Evolutionary conservation across 2,113 vertebrate genomes (phyloP).

Genomic region (Mormyrus lacerda): DNA sequence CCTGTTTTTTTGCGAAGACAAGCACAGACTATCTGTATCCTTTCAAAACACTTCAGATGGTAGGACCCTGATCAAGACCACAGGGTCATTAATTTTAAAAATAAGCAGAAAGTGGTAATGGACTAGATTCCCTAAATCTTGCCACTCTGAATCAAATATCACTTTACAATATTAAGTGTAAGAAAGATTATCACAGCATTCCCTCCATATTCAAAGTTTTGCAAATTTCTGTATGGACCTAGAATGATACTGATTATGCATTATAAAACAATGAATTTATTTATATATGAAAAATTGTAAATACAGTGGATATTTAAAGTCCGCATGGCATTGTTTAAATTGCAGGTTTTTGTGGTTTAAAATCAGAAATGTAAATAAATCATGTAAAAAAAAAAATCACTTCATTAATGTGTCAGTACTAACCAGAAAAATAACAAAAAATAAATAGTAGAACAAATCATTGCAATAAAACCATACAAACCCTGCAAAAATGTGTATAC

Average conservation of each 20-base stretch:
- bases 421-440: neutral
- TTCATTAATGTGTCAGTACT: neutral
- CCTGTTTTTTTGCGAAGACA: conserved; percentile 38
- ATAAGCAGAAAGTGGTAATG: neutral
- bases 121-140: neutral
- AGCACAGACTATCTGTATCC: neutral
- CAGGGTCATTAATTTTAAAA: neutral
- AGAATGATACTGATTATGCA: neutral
- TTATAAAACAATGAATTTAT: neutral
- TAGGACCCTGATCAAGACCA: neutral
- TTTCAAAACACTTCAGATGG: neutral
- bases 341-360: neutral
- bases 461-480: neutral
- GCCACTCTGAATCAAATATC: neutral
- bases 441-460: neutral
- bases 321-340: neutral
- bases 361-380: neutral
- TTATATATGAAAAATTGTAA: neutral
- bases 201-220: neutral
- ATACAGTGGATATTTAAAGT: neutral
- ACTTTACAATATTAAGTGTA: neutral
- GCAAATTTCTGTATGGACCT: neutral
- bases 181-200: neutral
- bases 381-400: neutral
- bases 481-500: neutral